phyloP scores from a whole-genome alignment of 2,113 vertebrate genomes.

The Notarius lentiginosus region DNA sequence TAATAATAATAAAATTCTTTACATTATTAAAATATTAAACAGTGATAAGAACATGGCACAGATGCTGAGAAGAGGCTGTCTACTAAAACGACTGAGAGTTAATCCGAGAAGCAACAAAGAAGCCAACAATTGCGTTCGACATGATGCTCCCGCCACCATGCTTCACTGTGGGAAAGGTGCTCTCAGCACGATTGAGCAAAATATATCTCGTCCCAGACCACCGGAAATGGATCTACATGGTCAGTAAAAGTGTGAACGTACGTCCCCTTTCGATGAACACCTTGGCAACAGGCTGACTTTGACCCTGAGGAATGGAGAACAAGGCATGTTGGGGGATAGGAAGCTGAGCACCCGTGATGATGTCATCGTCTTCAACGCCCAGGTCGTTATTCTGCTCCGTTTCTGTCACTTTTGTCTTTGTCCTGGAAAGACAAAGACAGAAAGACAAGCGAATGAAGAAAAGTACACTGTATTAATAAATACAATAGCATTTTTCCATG shows the following conservation, averaged over 20 bases:
- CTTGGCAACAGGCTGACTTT: constrained; percentile 90
- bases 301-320: constrained; percentile 80
- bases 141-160: neutral
- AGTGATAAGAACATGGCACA: neutral
- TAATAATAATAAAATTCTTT: neutral
- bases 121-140: neutral
- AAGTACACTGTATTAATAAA: neutral
- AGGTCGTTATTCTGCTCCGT: constrained; percentile 76
- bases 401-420: constrained; percentile 75
- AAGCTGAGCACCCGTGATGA: constrained; percentile 76
- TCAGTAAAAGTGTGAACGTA: constrained; percentile 69
- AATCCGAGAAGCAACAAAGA: neutral
- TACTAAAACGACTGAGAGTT: neutral
- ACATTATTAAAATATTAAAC: neutral
- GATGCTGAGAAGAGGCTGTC: neutral
- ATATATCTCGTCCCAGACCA: neutral
- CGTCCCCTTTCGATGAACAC: constrained; percentile 91
- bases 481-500: neutral
- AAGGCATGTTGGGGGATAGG: constrained; percentile 75
- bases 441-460: neutral
- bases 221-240: neutral
- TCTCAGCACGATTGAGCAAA: neutral
- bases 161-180: neutral
- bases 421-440: constrained; percentile 25
- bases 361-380: constrained; percentile 88